Percentiles rank a stretch among this genome's conserved stretches.
phyloP scores from a whole-genome alignment of 1,140 invertebrate species.

The Homarus americanus region DNA sequence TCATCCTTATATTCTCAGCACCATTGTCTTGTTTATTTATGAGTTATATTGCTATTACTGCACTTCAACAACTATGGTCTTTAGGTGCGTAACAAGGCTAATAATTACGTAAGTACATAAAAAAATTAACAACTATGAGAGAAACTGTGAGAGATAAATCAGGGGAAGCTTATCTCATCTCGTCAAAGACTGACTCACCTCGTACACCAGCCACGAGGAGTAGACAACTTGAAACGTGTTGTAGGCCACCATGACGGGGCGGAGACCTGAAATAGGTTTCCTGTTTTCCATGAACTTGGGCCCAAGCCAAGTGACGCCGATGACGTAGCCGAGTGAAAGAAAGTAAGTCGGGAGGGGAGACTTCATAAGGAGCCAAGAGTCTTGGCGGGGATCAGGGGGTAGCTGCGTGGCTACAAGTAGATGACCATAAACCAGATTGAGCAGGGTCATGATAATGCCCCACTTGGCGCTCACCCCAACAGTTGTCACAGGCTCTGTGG shows the following conservation, averaged over 20 bases:
- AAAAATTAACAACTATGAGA: no score
- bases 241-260: conserved; percentile 88
- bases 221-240: conserved; percentile 91
- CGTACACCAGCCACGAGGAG: conserved; percentile 88
- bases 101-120: no score
- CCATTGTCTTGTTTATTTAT: no score
- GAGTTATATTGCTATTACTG: no score
- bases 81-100: no score
- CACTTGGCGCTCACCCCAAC: conserved; percentile 16
- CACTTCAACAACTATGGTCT: no score
- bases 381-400: conserved; percentile 87
- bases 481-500: no score
- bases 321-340: conserved; percentile 90
- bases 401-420: background rate
- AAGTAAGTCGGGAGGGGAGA: conserved; percentile 92
- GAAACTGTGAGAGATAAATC: no score
- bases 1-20: no score
- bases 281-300: conserved; percentile 91
- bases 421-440: conserved; percentile 27
- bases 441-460: background rate
- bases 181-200: no score
- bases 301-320: conserved; percentile 89
- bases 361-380: conserved; percentile 93
- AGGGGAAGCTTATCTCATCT: no score
- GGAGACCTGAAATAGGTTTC: conserved; percentile 87